A percentile compares a stretch with the other conserved stretches of the same genome.
phyloP scores from a whole-genome alignment of 2,797 vertebrate genomes.

The Phalloptychus januarius region DNA sequence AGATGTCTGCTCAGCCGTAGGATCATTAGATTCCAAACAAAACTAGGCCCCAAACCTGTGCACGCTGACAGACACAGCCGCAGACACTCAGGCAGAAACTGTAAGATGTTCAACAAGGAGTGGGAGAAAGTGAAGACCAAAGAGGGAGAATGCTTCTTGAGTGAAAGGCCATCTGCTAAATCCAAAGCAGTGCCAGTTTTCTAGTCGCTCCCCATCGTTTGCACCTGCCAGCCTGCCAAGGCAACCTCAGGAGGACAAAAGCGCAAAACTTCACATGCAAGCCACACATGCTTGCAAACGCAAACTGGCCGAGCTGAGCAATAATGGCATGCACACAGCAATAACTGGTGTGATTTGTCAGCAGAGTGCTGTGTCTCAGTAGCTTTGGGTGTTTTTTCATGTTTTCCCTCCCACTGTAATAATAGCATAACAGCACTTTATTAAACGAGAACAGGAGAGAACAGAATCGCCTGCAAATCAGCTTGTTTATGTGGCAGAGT shows the following conservation, averaged over 20 bases:
- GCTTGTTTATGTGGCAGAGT: constrained; percentile 69
- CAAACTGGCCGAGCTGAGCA: constrained; percentile 38
- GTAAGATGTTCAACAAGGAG: constrained; percentile 71
- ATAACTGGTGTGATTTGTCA: constrained; percentile 76
- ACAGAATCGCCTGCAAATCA: constrained; percentile 72
- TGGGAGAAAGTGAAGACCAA: constrained; percentile 56
- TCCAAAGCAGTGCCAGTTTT: constrained; percentile 62
- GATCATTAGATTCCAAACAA: constrained; percentile 62
- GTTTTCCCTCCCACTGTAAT: constrained; percentile 72
- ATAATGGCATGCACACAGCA: constrained; percentile 60
- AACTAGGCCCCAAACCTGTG: constrained; percentile 35
- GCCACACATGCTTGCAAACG: constrained; percentile 25
- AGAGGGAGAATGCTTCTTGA: constrained; percentile 54
- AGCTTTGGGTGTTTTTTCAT: constrained; percentile 69
- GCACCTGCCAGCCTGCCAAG: constrained; percentile 73
- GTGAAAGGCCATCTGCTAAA: constrained; percentile 78
- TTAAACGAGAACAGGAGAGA: constrained; percentile 72
- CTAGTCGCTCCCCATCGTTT: constrained; percentile 57
- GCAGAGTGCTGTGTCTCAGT: constrained; percentile 62
- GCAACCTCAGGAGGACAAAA: constrained; percentile 66
- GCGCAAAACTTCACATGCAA: constrained; percentile 55
- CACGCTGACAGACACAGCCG: neutral
- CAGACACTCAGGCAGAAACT: constrained; percentile 53
- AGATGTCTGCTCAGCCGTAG: constrained; percentile 36
- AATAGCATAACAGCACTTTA: constrained; percentile 73